These are phyloP conservation scores for Campylorhamphus procurvoides DNA, from an alignment of 2,113 vertebrate species.

Conservation along the genomic window DNA sequence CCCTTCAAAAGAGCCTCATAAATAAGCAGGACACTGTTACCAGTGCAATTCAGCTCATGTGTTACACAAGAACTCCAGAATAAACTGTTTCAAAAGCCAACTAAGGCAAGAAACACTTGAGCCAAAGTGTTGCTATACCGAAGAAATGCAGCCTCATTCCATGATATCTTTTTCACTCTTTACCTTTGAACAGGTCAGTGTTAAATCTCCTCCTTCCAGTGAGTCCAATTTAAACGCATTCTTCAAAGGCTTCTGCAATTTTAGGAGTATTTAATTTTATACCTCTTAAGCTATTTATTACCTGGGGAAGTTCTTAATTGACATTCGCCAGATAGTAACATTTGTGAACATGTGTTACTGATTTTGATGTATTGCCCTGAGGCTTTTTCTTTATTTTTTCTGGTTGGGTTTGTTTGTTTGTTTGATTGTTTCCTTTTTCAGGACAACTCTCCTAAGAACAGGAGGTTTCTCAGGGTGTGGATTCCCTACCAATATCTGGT, in stretches of 20 bases:
- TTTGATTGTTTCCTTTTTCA: neutral
- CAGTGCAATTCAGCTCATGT: neutral
- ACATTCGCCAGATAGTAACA: conserved; percentile 36
- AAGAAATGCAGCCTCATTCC: neutral
- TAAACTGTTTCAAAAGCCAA: neutral
- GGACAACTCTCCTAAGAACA: neutral
- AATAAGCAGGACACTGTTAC: neutral
- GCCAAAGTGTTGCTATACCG: neutral
- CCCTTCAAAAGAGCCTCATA: neutral
- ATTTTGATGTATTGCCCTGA: neutral
- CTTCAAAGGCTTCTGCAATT: conserved; percentile 56
- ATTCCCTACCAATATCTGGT: neutral
- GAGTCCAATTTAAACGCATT: neutral
- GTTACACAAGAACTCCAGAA: neutral
- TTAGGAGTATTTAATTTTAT: conserved; percentile 45
- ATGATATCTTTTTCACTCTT: neutral
- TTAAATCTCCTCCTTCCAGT: neutral
- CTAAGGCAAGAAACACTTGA: neutral
- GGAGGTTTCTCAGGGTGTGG: neutral
- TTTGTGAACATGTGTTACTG: neutral
- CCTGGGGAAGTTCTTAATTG: conserved; percentile 50
- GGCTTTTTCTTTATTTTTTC: neutral
- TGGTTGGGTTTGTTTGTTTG: neutral
- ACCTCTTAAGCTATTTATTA: conserved; percentile 59
- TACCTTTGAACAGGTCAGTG: neutral